Evolutionary conservation across 1,140 invertebrate species (phyloP).

Genomic region (Stratiolaelaps scimitus): DNA sequence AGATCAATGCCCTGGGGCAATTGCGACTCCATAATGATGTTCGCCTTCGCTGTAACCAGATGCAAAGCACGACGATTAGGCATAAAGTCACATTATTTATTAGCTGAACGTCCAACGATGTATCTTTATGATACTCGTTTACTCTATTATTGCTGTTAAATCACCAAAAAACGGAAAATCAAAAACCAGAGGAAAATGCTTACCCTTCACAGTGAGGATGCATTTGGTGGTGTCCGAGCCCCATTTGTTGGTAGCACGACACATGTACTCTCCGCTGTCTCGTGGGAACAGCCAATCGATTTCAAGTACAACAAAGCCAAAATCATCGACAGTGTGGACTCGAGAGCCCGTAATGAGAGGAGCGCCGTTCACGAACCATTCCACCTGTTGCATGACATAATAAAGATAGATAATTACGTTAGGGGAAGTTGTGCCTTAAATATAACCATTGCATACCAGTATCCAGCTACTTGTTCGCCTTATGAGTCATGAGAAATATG

Average conservation of each 20-base stretch:
- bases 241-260: slow-evolving; percentile 70
- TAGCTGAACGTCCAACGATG: not conserved
- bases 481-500: no score
- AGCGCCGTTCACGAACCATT: slow-evolving; percentile 84
- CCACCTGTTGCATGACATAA: slow-evolving; percentile 47
- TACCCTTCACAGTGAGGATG: slow-evolving; percentile 46
- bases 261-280: slow-evolving; percentile 73
- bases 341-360: slow-evolving; percentile 70
- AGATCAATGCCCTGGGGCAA: slow-evolving; percentile 79
- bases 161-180: slow-evolving; percentile 5
- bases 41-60: slow-evolving; percentile 53
- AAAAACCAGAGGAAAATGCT: not conserved
- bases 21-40: slow-evolving; percentile 79
- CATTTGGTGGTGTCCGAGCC: slow-evolving; percentile 67
- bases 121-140: not conserved
- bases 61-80: not conserved
- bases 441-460: no score
- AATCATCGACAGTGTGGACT: slow-evolving; percentile 79
- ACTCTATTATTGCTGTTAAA: no score
- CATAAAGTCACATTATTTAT: slow-evolving; percentile 15
- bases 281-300: slow-evolving; percentile 70
- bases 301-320: slow-evolving; percentile 77
- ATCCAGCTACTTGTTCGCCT: no score
- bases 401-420: no score
- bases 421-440: no score